Percentiles rank a stretch among this genome's conserved stretches.
Evolutionary conservation across 2,113 vertebrate species (phyloP).

Genomic region (Xiphophorus couchianus): DNA sequence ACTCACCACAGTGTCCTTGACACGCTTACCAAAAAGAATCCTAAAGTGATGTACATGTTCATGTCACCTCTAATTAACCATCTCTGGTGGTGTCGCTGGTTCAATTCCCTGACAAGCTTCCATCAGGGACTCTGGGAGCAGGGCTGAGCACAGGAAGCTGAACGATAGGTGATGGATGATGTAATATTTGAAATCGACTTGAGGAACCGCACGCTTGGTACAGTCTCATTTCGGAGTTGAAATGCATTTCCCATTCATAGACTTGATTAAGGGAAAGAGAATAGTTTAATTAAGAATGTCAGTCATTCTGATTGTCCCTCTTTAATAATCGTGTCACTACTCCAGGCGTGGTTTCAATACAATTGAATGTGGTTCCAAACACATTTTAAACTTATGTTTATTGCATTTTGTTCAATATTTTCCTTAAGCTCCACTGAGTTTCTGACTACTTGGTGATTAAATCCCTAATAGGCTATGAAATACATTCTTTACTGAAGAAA

Average conservation of each 20-base stretch:
- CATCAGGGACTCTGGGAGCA: slow-evolving; percentile 67
- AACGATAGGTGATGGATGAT: slow-evolving; percentile 63
- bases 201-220: slow-evolving; percentile 36
- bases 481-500: background rate
- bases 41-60: slow-evolving; percentile 69
- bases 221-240: slow-evolving; percentile 60
- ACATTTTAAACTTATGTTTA: slow-evolving; percentile 3
- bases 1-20: slow-evolving; percentile 80
- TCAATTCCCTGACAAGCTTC: slow-evolving; percentile 73
- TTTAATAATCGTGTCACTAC: slow-evolving; percentile 43
- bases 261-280: slow-evolving; percentile 74
- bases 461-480: slow-evolving; percentile 14
- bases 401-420: slow-evolving; percentile 7
- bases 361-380: background rate
- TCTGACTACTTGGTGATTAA: background rate
- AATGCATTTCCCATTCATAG: slow-evolving; percentile 60
- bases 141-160: slow-evolving; percentile 35
- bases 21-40: slow-evolving; percentile 70
- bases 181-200: slow-evolving; percentile 61
- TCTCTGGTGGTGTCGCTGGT: slow-evolving; percentile 63
- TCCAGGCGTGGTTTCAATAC: slow-evolving; percentile 23
- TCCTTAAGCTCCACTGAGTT: slow-evolving; percentile 7
- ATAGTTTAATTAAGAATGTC: slow-evolving; percentile 73
- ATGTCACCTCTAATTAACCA: slow-evolving; percentile 76
- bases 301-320: slow-evolving; percentile 59